Percentiles rank a stretch among this genome's conserved stretches.
phyloP scores from a whole-genome alignment of 2,888 invertebrate species.

The Ectemnius continuus region DNA sequence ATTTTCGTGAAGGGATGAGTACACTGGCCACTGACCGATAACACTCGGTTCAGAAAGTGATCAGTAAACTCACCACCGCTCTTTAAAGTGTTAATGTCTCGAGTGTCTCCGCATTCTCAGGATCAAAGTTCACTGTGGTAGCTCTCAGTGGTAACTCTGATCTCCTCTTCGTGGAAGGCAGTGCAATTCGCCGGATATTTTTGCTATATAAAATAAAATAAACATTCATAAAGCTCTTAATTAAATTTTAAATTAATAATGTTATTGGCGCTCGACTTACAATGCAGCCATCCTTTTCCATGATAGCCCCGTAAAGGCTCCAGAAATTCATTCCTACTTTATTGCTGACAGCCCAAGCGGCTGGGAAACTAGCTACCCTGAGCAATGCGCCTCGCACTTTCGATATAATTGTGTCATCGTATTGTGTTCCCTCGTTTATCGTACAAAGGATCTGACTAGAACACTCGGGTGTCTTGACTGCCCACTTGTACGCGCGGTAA shows the following conservation, averaged over 20 bases:
- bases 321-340: constrained; percentile 87
- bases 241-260: neutral
- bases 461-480: constrained; percentile 84
- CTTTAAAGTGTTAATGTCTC: constrained; percentile 32
- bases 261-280: constrained; percentile 78
- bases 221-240: neutral
- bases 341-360: constrained; percentile 88
- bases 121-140: constrained; percentile 88
- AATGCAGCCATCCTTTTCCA: constrained; percentile 84
- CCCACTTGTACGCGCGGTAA: constrained; percentile 89
- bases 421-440: constrained; percentile 84
- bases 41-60: too few relatives aligned
- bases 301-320: constrained; percentile 87
- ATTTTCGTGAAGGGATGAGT: too few relatives aligned
- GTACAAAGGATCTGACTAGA: constrained; percentile 89
- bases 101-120: constrained; percentile 20
- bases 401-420: constrained; percentile 79
- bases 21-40: too few relatives aligned
- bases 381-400: constrained; percentile 85
- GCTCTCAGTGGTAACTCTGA: constrained; percentile 89
- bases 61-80: too few relatives aligned
- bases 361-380: constrained; percentile 86
- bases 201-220: constrained; percentile 78
- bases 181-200: constrained; percentile 86
- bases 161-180: constrained; percentile 89